Evolutionary conservation across 2,888 invertebrate genomes (phyloP), one percentile per base, ranked within the genome.

Genomic region (Synanthedon vespiformis): DNA sequence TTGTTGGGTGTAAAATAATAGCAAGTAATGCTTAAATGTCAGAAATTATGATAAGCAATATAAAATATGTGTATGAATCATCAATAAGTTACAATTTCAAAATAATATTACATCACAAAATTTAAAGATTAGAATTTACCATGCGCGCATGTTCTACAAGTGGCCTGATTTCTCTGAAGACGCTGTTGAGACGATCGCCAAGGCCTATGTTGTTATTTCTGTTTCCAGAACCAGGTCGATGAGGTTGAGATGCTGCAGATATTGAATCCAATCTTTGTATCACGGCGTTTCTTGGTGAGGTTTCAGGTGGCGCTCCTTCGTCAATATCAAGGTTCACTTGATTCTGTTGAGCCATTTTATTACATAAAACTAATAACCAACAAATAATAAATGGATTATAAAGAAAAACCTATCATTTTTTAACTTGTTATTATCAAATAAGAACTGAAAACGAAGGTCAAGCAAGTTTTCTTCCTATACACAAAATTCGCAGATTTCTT

Each of bases 81-180:
- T 34, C 34, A 34, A 34, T 34, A 34, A 34, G 10, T 34, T 34
- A 34, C 10, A 34, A 34, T 27, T 40, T 40, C 4, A 41, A 48
- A 14, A 18, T 16, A 5, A 49, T 18, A 16, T 12, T 14, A 12
- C 12, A 14, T 4, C 10, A 34, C 34, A 34, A 34, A 34, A n/a
- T n/a, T 34, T 10, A 34, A 2, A 34, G 10, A 34, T 34, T 44
- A 13, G 44, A 44, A 16, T 49, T 72, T 77, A 88, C 89, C 77
- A 84, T 89, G 54, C 90, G 82, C 51, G 90, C 90, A 66, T 90
- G 88, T 74, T 91, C 90, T 12, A 92, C 89, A 5, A 91, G 77
- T n/a, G 91, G 92, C 63, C 91, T 87, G 52, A 92, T 90, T 74
- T 90, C 92, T 63, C 91, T 88, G 57, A 92, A 82, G 14, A 86